Percentiles rank a stretch among this genome's conserved stretches.
Evolutionary conservation across 2,113 vertebrate species (phyloP).

Genomic region (Oreochromis tanganicae): DNA sequence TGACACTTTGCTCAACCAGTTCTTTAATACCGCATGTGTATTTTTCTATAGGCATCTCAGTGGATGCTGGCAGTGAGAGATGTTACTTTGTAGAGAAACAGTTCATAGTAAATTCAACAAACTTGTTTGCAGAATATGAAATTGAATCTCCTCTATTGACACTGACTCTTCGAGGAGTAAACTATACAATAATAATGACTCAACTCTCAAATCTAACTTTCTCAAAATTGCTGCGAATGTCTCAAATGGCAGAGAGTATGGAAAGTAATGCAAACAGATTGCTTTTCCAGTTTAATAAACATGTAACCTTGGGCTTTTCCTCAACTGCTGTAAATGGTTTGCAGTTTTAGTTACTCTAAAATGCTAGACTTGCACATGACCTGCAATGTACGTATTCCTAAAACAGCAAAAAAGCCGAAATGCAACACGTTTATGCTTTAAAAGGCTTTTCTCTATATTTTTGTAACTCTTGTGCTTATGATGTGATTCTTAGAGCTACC

Average conservation of each 20-base stretch:
- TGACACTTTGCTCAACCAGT: neutral
- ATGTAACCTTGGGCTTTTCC: neutral
- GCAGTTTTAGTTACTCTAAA: neutral
- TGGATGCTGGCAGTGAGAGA: neutral
- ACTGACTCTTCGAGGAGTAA: neutral
- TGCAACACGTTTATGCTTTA: neutral
- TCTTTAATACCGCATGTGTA: neutral
- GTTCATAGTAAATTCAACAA: neutral
- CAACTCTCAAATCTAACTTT: neutral
- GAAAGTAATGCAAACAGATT: neutral
- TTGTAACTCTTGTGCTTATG: neutral
- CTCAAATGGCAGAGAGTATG: neutral
- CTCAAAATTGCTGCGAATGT: neutral
- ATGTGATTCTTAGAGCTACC: slow-evolving; percentile 6
- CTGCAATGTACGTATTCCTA: neutral
- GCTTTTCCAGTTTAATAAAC: neutral
- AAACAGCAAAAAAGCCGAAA: neutral
- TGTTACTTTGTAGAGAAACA: neutral
- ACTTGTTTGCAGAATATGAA: neutral
- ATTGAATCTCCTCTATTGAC: neutral
- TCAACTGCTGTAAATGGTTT: neutral
- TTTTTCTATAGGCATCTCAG: neutral
- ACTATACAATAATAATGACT: neutral
- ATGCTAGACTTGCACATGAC: neutral
- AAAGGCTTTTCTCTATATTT: neutral